Conservation (phyloP, 2,888 invertebrate species). For the Stenodera caucasica region DNA sequence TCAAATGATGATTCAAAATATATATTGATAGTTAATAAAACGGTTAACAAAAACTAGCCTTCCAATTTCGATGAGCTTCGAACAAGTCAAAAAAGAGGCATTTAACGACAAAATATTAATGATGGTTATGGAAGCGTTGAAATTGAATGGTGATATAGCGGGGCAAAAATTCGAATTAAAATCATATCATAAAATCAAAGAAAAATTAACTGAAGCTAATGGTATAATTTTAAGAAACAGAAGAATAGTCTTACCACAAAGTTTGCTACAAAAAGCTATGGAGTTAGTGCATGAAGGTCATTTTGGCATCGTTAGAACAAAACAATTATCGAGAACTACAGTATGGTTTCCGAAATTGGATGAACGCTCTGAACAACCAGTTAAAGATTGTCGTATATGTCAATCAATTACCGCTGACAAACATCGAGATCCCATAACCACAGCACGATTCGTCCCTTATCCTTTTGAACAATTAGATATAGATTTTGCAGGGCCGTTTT, state of each 20-base stretch:
- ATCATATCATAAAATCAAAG: constrained; percentile 17
- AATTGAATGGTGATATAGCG: background rate
- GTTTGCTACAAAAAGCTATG: constrained; percentile 15
- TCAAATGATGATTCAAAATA: too few relatives aligned
- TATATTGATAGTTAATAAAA: too few relatives aligned
- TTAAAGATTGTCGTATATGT: constrained; percentile 4
- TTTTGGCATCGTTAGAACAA: constrained; percentile 24
- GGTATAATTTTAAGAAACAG: constrained; percentile 16
- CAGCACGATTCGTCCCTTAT: background rate
- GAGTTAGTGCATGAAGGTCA: constrained; percentile 28
- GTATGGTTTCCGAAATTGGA: constrained; percentile 29
- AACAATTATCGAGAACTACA: constrained; percentile 26
- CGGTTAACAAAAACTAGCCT: constrained; percentile 7
- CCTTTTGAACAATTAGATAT: too few relatives aligned
- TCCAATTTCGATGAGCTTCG: constrained; percentile 18
- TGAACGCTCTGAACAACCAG: background rate
- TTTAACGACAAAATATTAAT: constrained; percentile 15
- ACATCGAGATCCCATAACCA: background rate
- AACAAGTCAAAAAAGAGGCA: constrained; percentile 21
- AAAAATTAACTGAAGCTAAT: constrained; percentile 13
- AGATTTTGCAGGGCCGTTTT: too few relatives aligned
- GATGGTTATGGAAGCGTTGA: background rate
- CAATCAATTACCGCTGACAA: background rate
- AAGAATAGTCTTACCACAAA: constrained; percentile 14
- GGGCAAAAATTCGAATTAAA: constrained; percentile 12